Percentiles rank a stretch among this genome's conserved stretches.
Evolutionary conservation across 1,140 invertebrate species (phyloP).

Genomic region (Halyomorpha halys): DNA sequence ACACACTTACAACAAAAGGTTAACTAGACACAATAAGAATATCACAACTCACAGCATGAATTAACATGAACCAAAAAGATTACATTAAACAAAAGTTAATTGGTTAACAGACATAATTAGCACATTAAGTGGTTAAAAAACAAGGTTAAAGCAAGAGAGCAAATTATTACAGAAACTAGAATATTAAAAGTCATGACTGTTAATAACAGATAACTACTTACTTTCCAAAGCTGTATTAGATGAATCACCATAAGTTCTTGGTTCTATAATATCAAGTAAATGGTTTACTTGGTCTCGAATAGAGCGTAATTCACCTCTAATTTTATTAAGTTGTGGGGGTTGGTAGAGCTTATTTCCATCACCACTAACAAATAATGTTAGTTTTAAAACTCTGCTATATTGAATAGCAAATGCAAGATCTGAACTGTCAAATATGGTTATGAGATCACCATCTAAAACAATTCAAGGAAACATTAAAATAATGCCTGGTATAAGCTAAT

Average conservation of each 20-base stretch:
- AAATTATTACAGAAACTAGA: too few relatives aligned
- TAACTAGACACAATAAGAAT: too few relatives aligned
- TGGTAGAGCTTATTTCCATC: slow-evolving; percentile 31
- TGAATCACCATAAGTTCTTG: slow-evolving; percentile 16
- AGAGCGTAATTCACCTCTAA: slow-evolving; percentile 45
- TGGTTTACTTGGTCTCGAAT: slow-evolving; percentile 50
- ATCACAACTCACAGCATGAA: too few relatives aligned
- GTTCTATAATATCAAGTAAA: slow-evolving; percentile 46
- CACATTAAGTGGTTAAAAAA: too few relatives aligned
- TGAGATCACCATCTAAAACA: slow-evolving; percentile 57
- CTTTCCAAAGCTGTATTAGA: slow-evolving; percentile 26
- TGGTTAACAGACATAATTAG: too few relatives aligned
- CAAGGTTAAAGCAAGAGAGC: too few relatives aligned
- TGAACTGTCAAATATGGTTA: slow-evolving; percentile 64
- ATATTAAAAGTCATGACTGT: not conserved
- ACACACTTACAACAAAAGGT: too few relatives aligned
- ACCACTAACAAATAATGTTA: slow-evolving; percentile 45
- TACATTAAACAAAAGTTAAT: too few relatives aligned
- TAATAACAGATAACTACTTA: slow-evolving; percentile 20
- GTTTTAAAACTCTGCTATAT: slow-evolving; percentile 55
- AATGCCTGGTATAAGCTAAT: not conserved
- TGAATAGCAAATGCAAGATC: slow-evolving; percentile 64
- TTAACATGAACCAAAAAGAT: too few relatives aligned
- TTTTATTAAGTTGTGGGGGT: slow-evolving; percentile 37
- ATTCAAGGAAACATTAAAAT: slow-evolving; percentile 9